Evolutionary conservation across 2,113 vertebrate genomes (phyloP).

Genomic region (Xiphophorus couchianus): DNA sequence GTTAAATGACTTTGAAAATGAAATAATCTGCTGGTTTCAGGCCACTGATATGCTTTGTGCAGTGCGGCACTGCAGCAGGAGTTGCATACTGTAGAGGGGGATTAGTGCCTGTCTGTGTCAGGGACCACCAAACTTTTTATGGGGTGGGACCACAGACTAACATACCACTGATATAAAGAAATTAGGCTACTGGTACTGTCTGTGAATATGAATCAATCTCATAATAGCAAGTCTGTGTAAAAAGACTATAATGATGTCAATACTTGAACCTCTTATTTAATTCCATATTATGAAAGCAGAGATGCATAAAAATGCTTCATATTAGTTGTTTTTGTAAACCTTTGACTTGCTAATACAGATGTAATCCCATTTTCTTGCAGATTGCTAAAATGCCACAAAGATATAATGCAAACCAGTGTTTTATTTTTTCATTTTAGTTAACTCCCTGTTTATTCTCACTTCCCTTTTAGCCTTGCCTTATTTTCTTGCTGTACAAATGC

Average conservation of each 20-base stretch:
- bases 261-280: too few species aligned
- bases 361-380: too few species aligned
- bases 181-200: constrained; percentile 1
- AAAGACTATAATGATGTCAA: not conserved
- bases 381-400: too few species aligned
- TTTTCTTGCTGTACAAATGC: too few species aligned
- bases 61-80: constrained; percentile 58
- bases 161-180: constrained; percentile 9
- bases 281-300: too few species aligned
- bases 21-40: constrained; percentile 62
- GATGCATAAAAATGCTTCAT: too few species aligned
- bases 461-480: too few species aligned
- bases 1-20: constrained; percentile 44
- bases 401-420: too few species aligned
- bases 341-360: too few species aligned
- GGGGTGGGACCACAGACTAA: constrained; percentile 15
- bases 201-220: constrained; percentile 4
- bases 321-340: too few species aligned
- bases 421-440: too few species aligned
- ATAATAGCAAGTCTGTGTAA: constrained; percentile 12
- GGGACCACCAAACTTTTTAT: constrained; percentile 11
- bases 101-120: constrained; percentile 44
- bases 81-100: constrained; percentile 22
- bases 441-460: too few species aligned
- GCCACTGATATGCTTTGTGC: constrained; percentile 51